These are phyloP conservation scores for Mustela nigripes DNA, from an alignment of 2,113 vertebrate genomes.

Conservation along the genomic window DNA sequence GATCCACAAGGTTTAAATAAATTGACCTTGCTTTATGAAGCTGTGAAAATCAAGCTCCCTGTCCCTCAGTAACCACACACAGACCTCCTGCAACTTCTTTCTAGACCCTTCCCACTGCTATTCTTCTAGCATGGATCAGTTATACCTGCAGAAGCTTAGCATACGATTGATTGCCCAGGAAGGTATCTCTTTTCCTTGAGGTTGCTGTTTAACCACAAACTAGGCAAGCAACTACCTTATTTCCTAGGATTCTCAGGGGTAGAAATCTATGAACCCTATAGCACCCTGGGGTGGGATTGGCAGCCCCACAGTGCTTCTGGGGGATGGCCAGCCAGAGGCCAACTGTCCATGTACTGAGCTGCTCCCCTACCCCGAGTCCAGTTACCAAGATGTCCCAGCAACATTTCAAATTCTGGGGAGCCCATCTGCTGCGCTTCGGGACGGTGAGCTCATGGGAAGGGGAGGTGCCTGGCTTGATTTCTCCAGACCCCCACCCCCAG, in stretches of 20 bases:
- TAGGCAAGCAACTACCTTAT: background rate
- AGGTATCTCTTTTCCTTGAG: background rate
- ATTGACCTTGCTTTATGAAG: slow-evolving; percentile 8
- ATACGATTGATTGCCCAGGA: background rate
- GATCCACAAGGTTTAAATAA: slow-evolving; percentile 48
- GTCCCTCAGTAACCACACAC: background rate
- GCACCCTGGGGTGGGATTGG: background rate
- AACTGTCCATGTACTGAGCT: background rate
- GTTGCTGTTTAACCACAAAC: slow-evolving; percentile 31
- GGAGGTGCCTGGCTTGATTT: background rate
- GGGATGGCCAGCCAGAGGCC: background rate
- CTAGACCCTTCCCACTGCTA: background rate
- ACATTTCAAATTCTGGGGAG: background rate
- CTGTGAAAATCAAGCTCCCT: slow-evolving; percentile 14
- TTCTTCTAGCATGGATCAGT: background rate
- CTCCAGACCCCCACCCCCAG: background rate
- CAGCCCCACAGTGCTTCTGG: accelerated
- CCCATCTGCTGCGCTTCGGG: background rate
- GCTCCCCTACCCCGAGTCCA: background rate
- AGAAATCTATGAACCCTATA: background rate
- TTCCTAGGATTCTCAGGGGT: background rate
- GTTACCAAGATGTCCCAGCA: background rate
- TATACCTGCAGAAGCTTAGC: background rate
- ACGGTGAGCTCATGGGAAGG: background rate
- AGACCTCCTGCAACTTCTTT: background rate